Base-by-base conservation (phyloP, 2,797 vertebrate species). In the Gymnoscopelus microlampas region DNA sequence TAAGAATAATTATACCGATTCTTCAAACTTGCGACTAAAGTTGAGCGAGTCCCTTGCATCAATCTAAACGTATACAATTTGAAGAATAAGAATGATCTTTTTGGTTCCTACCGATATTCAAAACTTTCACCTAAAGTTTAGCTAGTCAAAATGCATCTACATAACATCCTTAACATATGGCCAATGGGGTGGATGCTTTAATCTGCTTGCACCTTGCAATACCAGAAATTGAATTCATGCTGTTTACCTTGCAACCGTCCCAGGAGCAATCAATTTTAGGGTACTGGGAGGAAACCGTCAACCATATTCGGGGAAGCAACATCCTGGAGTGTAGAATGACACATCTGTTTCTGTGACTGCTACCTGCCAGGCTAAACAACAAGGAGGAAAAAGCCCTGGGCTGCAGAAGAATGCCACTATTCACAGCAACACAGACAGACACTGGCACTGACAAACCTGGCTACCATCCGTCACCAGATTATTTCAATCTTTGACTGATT, bases 401-500 rank as follows among this genome's bases (percentile, higher is more conserved):
- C 78, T 80, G 72, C 32, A 66, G 60, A 77, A 85, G 82, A 86
- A 88, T 73, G 82, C 78, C 14, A 19, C 76, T 35, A 68, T 86
- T 89, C 81, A 82, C 70, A 74, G 69, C 51, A 70, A 76, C 69
- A 19, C 62, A 47, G 54, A 77, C 76, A 59, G 54, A 77, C 76
- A 59, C 73, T 19, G 68, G 74, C 70, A 75, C 67, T 65, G 82
- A 83, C 78, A 64, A 75, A 67, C 76, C 49, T 35, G 79, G 75
- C 76, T 76, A 78, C 85, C 82, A 90, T 94, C 91, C 83, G 85
- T 93, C 92, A 93, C 68, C 73, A 60, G 76, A 88, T 85, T 80
- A 87, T 88, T 90, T 89, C 82, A 78, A 83, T 88, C 81, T 55
- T 55, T 76, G 85, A 91, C 77, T 89, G 82, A 87, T 88, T 87